Conservation (phyloP, 2,888 invertebrate genomes). For the Spisula solida region DNA sequence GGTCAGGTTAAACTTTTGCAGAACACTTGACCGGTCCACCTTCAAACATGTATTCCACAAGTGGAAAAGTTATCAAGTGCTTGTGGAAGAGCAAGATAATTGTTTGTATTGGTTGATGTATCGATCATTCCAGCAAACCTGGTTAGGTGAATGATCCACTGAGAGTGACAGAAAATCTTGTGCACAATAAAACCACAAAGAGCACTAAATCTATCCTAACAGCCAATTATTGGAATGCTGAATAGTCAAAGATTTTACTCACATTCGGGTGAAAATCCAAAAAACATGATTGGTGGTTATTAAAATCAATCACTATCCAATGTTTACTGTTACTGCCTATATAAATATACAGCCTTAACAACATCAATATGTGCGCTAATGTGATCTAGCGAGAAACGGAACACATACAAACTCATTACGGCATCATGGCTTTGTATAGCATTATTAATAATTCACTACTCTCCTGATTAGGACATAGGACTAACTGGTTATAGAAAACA, state of each 20-base stretch:
- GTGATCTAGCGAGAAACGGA: not conserved
- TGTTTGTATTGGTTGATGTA: too few species aligned
- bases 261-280: not conserved
- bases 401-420: not conserved
- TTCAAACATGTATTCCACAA: too few species aligned
- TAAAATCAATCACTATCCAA: not conserved
- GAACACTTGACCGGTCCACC: too few species aligned
- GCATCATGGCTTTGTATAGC: not conserved
- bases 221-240: too few species aligned
- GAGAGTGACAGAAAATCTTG: not conserved
- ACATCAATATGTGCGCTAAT: not conserved
- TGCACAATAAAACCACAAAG: not conserved
- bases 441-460: slow-evolving; percentile 20
- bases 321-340: not conserved
- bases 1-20: too few species aligned
- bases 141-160: too few species aligned
- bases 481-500: not conserved
- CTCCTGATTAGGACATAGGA: not conserved
- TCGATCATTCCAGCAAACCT: too few species aligned
- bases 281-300: not conserved
- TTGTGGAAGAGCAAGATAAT: too few species aligned
- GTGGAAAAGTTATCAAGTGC: too few species aligned
- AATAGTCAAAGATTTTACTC: not conserved
- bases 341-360: slow-evolving; percentile 1
- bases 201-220: too few species aligned